Percentiles rank a stretch among this genome's conserved stretches.
phyloP scores from a whole-genome alignment of 2,888 invertebrate genomes.

The Nomada fucata region DNA sequence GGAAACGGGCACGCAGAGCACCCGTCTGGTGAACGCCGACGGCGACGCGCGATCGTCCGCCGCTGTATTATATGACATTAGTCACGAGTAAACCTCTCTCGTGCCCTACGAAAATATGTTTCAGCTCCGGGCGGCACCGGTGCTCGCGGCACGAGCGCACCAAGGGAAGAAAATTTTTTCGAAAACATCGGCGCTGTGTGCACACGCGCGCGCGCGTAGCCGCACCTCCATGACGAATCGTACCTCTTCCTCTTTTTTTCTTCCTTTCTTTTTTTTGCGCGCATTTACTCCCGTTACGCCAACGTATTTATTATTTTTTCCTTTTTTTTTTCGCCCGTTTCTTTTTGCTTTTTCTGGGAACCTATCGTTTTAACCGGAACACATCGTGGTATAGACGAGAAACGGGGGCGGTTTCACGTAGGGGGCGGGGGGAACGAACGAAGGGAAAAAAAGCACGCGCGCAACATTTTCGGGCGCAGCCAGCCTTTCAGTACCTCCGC shows the following conservation, averaged over 20 bases:
- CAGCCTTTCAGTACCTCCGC: slow-evolving; percentile 65
- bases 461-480: slow-evolving; percentile 67
- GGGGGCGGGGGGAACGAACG: slow-evolving; percentile 15
- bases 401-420: background rate
- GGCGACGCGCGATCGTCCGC: background rate
- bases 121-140: slow-evolving; percentile 38
- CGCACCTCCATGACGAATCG: slow-evolving; percentile 41
- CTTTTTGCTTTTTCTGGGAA: slow-evolving; percentile 50
- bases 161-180: slow-evolving; percentile 28
- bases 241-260: slow-evolving; percentile 48
- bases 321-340: slow-evolving; percentile 3
- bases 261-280: slow-evolving; percentile 8
- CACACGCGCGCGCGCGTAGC: slow-evolving; percentile 9
- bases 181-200: slow-evolving; percentile 19
- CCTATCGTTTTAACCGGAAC: slow-evolving; percentile 65
- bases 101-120: slow-evolving; percentile 60
- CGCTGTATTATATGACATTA: slow-evolving; percentile 57
- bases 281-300: slow-evolving; percentile 68
- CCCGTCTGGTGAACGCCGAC: background rate
- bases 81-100: slow-evolving; percentile 58
- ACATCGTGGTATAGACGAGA: slow-evolving; percentile 8
- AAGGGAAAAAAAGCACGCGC: slow-evolving; percentile 54
- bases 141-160: slow-evolving; percentile 31
- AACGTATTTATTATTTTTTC: slow-evolving; percentile 62
- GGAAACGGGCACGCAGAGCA: background rate